Conservation (phyloP, 2,888 invertebrate species). For the Lithodes maja region DNA sequence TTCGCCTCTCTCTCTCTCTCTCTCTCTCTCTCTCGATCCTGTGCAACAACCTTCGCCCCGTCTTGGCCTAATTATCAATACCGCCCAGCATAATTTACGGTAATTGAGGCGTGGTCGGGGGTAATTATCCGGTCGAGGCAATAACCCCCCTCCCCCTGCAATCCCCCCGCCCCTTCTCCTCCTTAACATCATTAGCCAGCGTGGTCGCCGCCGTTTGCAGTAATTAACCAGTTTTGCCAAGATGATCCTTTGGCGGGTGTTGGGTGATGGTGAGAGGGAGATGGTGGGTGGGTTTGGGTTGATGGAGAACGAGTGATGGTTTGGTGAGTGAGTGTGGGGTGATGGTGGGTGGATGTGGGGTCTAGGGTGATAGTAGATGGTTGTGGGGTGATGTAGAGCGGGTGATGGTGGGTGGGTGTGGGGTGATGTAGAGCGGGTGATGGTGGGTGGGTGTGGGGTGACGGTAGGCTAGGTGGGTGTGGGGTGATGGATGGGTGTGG, state of each 20-base stretch:
- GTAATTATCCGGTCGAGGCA: constrained; percentile 36
- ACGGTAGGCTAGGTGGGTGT: no score
- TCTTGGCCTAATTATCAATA: constrained; percentile 51
- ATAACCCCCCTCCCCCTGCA: constrained; percentile 36
- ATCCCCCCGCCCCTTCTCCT: no score
- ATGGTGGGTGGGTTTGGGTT: background rate
- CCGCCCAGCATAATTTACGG: constrained; percentile 45
- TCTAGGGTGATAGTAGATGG: background rate
- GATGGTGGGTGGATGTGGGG: background rate
- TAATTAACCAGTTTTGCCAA: constrained; percentile 30
- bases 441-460: background rate
- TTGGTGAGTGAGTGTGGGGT: background rate
- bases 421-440: background rate
- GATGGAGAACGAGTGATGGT: background rate
- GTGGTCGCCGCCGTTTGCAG: constrained; percentile 45
- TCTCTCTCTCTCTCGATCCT: no score
- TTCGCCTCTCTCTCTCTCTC: no score
- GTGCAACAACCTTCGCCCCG: constrained; percentile 25
- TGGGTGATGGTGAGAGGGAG: constrained; percentile 13
- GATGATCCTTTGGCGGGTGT: background rate
- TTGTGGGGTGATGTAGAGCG: background rate
- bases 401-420: constrained; percentile 15
- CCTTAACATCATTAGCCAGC: constrained; percentile 43
- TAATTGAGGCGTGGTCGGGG: constrained; percentile 43
- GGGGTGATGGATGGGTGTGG: no score